These are phyloP conservation scores for Eupithecia exiguata DNA, from an alignment of 2,888 invertebrate species.

Conservation along the genomic window DNA sequence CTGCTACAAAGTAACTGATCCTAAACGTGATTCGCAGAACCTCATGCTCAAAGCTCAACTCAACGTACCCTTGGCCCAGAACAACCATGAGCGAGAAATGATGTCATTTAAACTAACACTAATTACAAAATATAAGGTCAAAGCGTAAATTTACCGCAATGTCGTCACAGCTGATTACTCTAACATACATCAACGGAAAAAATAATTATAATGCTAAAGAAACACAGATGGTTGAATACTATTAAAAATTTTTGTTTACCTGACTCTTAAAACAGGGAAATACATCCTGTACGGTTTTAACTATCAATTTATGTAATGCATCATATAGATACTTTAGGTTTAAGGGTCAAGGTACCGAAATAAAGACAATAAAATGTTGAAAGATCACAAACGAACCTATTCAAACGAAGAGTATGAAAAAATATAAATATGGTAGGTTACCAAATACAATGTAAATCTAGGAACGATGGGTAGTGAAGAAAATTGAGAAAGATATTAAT, in stretches of 20 bases:
- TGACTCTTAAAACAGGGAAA: neutral
- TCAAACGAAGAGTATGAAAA: neutral
- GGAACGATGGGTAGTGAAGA: neutral
- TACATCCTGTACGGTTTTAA: neutral
- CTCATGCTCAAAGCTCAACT: conserved; percentile 7
- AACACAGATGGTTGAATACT: neutral
- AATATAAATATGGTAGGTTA: neutral
- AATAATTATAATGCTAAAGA: neutral
- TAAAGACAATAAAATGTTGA: neutral
- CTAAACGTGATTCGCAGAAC: conserved; percentile 23
- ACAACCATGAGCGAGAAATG: conserved; percentile 38
- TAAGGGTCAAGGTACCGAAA: neutral
- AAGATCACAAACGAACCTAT: neutral
- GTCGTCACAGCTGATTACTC: conserved; percentile 11
- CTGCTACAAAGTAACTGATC: conserved; percentile 2
- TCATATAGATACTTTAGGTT: neutral
- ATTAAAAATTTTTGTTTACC: neutral
- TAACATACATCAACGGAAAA: neutral
- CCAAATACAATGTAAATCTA: neutral
- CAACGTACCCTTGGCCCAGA: conserved; percentile 41
- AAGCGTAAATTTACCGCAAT: conserved; percentile 20
- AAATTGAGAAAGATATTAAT: conserved; percentile 1
- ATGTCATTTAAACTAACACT: conserved; percentile 43
- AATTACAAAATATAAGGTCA: conserved; percentile 33
- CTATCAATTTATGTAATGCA: neutral